phyloP scores from a whole-genome alignment of 2,113 vertebrate genomes.

The Ochotona princeps region DNA sequence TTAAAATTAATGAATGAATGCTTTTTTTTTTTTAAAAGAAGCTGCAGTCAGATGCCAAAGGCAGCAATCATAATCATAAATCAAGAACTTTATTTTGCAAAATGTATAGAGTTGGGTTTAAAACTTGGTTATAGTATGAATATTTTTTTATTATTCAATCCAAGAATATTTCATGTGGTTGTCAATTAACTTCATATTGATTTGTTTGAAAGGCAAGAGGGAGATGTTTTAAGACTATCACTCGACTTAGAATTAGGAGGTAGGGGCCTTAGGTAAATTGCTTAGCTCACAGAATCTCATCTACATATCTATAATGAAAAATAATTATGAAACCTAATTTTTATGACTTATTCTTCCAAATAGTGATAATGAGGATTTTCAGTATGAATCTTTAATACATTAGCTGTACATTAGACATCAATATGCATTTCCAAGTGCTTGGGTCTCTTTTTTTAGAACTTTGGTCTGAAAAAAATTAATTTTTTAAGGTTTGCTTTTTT shows the following conservation, averaged over 20 bases:
- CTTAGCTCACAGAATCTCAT: neutral
- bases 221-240: constrained; percentile 24
- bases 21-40: no score
- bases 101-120: no score
- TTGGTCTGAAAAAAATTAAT: constrained; percentile 34
- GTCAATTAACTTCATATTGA: constrained; percentile 50
- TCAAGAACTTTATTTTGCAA: no score
- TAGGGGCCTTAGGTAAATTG: neutral
- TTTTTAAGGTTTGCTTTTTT: constrained; percentile 22
- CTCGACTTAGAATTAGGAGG: neutral
- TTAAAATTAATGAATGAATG: no score
- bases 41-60: no score
- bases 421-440: constrained; percentile 15
- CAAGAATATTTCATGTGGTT: neutral
- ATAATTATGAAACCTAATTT: neutral
- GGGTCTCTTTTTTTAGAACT: neutral
- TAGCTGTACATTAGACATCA: neutral
- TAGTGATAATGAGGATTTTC: neutral
- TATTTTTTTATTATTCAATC: constrained; percentile 45
- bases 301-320: neutral
- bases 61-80: no score
- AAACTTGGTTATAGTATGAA: neutral
- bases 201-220: constrained; percentile 12
- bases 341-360: neutral
- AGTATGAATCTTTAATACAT: neutral